These are phyloP conservation scores for Cantharis nigra DNA, from an alignment of 2,888 invertebrate species.

Conservation along the genomic window DNA sequence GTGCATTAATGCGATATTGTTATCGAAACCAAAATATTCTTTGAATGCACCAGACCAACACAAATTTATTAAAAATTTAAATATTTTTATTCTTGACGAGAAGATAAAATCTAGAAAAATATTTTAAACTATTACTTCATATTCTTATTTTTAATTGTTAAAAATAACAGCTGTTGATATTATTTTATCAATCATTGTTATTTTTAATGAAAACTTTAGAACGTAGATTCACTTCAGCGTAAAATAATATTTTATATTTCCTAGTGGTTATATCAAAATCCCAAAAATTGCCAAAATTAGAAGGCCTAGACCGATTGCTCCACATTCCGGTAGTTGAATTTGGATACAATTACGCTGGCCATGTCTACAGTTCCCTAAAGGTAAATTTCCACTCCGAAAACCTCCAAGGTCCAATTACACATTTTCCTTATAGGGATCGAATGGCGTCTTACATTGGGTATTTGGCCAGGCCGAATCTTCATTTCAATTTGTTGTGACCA, in stretches of 20 bases:
- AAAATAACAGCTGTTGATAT: neutral
- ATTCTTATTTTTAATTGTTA: neutral
- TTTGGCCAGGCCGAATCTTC: slow-evolving; percentile 76
- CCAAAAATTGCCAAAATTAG: slow-evolving; percentile 62
- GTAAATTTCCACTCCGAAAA: slow-evolving; percentile 55
- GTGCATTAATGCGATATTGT: neutral
- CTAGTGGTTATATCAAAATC: slow-evolving; percentile 6
- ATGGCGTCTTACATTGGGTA: slow-evolving; percentile 76
- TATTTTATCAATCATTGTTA: neutral
- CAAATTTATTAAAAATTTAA: too few species aligned
- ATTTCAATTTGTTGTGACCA: slow-evolving; percentile 71
- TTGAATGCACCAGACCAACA: neutral
- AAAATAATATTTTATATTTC: neutral
- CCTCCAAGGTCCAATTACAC: neutral
- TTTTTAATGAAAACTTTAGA: neutral
- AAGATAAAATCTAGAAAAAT: neutral
- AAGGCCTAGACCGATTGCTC: slow-evolving; percentile 75
- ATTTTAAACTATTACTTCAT: neutral
- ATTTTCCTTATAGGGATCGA: slow-evolving; percentile 62
- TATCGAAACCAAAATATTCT: neutral
- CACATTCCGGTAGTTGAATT: slow-evolving; percentile 84
- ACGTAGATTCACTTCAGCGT: neutral
- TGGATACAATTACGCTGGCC: slow-evolving; percentile 74
- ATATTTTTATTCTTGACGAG: neutral
- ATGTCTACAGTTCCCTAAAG: slow-evolving; percentile 76